These are phyloP conservation scores for Drosophila fulvimacula DNA, from an alignment of 2,888 invertebrate species.

Conservation along the genomic window DNA sequence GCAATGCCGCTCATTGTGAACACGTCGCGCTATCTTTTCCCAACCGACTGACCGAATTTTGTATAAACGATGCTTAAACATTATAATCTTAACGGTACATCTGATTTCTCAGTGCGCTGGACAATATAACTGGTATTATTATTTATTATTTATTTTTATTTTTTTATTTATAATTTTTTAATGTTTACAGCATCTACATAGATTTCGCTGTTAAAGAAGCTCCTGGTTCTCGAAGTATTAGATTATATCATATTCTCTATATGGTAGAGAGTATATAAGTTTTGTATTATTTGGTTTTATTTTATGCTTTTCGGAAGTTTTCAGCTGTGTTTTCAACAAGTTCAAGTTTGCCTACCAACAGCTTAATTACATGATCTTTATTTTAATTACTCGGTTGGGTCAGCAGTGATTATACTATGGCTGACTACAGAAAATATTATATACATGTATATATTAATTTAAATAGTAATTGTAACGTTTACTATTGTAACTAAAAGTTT, in stretches of 20 bases:
- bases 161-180: too few relatives aligned
- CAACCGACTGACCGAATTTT: slow-evolving; percentile 16
- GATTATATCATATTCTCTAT: neutral
- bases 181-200: neutral
- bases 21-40: slow-evolving; percentile 8
- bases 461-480: slow-evolving; percentile 3
- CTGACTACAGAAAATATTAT: neutral
- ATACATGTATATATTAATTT: neutral
- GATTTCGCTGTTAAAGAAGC: neutral
- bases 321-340: slow-evolving; percentile 11
- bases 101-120: neutral
- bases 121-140: neutral
- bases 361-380: slow-evolving; percentile 24
- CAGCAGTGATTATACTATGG: neutral
- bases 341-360: slow-evolving; percentile 27
- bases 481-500: neutral
- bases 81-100: neutral
- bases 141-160: neutral
- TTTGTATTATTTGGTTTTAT: neutral
- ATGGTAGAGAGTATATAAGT: neutral
- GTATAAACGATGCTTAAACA: slow-evolving; percentile 1
- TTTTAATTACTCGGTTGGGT: slow-evolving; percentile 24
- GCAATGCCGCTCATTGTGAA: slow-evolving; percentile 16
- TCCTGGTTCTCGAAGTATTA: too few relatives aligned
- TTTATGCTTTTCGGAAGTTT: neutral